Evolutionary conservation across 2,888 invertebrate species (phyloP), one percentile per base, ranked within the genome.

Genomic region (Mesodorylaimus sp.): DNA sequence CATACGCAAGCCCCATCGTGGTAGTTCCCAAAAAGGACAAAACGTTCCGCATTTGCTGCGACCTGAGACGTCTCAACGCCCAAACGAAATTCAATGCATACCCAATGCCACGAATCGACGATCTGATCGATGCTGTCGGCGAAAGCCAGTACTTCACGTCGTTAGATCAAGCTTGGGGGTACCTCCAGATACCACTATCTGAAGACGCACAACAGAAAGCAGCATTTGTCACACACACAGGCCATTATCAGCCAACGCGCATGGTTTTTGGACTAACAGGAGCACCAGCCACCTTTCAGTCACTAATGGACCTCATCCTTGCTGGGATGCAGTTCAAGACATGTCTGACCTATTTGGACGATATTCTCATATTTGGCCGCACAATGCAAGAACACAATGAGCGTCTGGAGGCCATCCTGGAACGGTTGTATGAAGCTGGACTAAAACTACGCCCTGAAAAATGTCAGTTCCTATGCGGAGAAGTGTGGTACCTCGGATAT

Each of bases 201-300:
- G 50, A 52, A 48, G 25, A 45, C 16, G 54, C 49, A 24, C 49
- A 50, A 25, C 26, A 41, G 13, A 50, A 56, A 21, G 49, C 55
- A 28, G 52, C 52, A 24, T 54, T 56, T 29, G 32, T 32, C 2
- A 50, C 52, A 2, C 41, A 45, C 13, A 21, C 16, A 10, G 52
- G 57, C 1, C 51, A 52, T 27, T 58, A 47, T 24, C 47, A 56
- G 27, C 57, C 49, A 45, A 51, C 48, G 3, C 28, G 49, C 5
- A 48, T 57, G 46, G 47, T 51, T 1, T 57, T 54, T 47, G 53
- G 55, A 13, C 38, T 57, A 1, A 50, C 52, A 3, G 53, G 50
- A n/a, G 54, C 54, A 24, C 53, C 54, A 21, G 51, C 53, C 1
- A 53, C 53, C 3, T 57, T 56, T 32, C 52, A 57, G 46, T 26